phyloP scores from a whole-genome alignment of 2,888 invertebrate genomes.

The Trichopria drosophilae region DNA sequence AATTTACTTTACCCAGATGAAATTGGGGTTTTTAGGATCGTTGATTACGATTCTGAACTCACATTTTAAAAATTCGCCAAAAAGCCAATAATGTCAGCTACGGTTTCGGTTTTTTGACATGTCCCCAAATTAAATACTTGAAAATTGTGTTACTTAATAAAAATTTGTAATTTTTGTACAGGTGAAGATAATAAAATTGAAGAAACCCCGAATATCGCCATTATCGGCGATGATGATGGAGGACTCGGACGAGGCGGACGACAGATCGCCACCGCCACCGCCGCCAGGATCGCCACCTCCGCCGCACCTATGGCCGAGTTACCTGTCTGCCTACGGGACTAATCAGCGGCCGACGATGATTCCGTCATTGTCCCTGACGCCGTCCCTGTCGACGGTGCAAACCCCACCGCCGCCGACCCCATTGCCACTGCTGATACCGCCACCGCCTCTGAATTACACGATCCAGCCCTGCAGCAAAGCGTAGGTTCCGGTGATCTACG shows the following conservation, averaged over 20 bases:
- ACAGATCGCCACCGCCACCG: conserved; percentile 64
- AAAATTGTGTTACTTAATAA: no score
- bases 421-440: conserved; percentile 53
- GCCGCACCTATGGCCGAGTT: conserved; percentile 61
- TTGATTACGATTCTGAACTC: no score
- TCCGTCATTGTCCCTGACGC: no score
- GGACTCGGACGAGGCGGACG: conserved; percentile 61
- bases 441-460: conserved; percentile 52
- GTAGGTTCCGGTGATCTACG: conserved; percentile 26
- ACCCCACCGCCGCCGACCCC: conserved; percentile 55
- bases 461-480: conserved; percentile 56
- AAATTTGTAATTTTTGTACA: conserved; percentile 36
- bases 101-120: no score
- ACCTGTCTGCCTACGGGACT: conserved; percentile 49
- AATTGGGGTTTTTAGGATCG: no score
- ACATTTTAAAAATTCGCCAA: no score
- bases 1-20: no score
- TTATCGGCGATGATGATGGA: conserved; percentile 55
- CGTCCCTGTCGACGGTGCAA: conserved; percentile 33
- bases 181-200: conserved; percentile 59
- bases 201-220: conserved; percentile 54
- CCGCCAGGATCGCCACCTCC: conserved; percentile 66
- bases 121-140: no score
- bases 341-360: no score
- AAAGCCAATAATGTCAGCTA: no score